Evolutionary conservation across 1,140 invertebrate genomes (phyloP).

Genomic region (Pentalonia nigronervosa): DNA sequence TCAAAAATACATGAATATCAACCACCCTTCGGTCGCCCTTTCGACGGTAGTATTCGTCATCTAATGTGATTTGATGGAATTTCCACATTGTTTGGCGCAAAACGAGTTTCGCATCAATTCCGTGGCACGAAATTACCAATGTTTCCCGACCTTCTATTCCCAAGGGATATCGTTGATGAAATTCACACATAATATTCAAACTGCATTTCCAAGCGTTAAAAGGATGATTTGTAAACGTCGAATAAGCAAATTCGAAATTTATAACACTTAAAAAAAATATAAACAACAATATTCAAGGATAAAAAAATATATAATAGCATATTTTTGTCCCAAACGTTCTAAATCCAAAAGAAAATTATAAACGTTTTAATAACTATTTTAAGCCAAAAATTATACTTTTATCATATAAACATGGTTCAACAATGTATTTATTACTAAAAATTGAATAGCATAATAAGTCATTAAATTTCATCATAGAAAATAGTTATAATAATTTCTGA

Average conservation of each 20-base stretch:
- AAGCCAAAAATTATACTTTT: neutral
- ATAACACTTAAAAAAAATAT: neutral
- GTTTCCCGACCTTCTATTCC: slow-evolving; percentile 9
- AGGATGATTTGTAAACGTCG: slow-evolving; percentile 29
- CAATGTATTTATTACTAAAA: neutral
- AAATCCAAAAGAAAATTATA: neutral
- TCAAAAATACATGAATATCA: slow-evolving; percentile 34
- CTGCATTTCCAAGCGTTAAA: neutral
- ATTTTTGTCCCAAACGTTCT: neutral
- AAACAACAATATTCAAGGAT: neutral
- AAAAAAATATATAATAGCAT: neutral
- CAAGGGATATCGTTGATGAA: slow-evolving; percentile 12
- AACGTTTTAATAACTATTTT: neutral
- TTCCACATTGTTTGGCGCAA: slow-evolving; percentile 31
- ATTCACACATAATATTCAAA: slow-evolving; percentile 30
- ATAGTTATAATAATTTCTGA: too few relatives aligned
- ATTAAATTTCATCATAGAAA: too few relatives aligned
- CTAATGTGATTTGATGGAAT: slow-evolving; percentile 47
- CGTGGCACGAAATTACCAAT: slow-evolving; percentile 26
- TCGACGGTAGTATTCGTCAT: slow-evolving; percentile 15
- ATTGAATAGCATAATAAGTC: neutral
- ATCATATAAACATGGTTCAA: neutral
- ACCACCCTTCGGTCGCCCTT: neutral
- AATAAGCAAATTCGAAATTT: neutral
- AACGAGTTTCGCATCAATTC: slow-evolving; percentile 44